A percentile compares a stretch with the other conserved stretches of the same genome.
Conservation (phyloP, 1,140 invertebrate species). For the Hypsibius dujardini region DNA sequence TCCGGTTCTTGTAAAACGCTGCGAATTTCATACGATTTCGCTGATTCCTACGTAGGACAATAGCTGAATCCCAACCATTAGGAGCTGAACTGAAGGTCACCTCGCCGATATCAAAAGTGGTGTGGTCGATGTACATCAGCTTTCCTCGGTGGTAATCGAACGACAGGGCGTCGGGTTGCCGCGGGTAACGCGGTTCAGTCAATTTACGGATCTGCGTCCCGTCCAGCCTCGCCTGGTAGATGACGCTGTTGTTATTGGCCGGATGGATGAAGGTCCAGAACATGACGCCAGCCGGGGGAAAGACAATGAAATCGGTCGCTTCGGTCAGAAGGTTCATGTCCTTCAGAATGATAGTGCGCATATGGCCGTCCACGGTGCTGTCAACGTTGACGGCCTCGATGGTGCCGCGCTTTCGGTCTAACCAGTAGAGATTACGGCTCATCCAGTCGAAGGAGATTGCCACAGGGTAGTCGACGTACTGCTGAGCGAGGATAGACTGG, state of each 20-base stretch:
- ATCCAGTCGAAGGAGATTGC: not conserved
- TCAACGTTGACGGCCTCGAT: not conserved
- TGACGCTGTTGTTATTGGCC: not conserved
- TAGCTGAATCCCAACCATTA: not conserved
- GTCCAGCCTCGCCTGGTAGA: not conserved
- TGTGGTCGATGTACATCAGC: not conserved
- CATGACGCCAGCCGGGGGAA: not conserved
- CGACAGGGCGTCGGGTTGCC: not conserved
- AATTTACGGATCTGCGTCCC: not conserved
- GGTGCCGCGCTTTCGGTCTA: not conserved
- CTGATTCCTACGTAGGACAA: not conserved
- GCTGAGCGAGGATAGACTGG: not conserved
- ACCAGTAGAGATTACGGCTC: conserved; percentile 4
- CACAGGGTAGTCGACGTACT: not conserved
- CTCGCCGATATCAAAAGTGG: not conserved
- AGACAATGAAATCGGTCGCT: not conserved
- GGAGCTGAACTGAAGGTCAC: not conserved
- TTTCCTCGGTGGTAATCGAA: not conserved
- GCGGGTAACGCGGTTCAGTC: not conserved
- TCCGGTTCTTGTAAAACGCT: not conserved
- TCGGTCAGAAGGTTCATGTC: not conserved
- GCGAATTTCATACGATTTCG: not conserved
- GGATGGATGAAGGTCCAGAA: not conserved
- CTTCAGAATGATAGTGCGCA: not conserved
- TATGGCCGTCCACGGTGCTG: not conserved